Conservation (phyloP, 2,113 vertebrate genomes). For the Propithecus coquereli region DNA sequence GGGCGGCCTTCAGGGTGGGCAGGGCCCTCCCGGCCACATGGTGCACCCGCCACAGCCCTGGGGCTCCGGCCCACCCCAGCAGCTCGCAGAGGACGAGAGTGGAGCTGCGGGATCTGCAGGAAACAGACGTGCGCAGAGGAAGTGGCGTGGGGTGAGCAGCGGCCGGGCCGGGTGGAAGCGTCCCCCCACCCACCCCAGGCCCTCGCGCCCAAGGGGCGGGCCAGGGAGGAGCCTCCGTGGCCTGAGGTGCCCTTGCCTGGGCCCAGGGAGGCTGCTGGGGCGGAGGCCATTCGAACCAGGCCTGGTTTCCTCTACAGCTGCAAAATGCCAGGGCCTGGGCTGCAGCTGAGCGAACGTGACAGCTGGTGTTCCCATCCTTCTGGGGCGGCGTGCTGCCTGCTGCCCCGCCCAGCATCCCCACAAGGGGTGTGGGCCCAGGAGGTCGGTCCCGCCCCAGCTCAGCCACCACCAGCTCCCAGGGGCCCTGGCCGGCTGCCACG, state of each 20-base stretch:
- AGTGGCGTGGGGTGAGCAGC: background rate
- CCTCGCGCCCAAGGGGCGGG: fast-evolving
- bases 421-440: background rate
- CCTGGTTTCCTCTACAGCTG: background rate
- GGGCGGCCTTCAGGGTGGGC: background rate
- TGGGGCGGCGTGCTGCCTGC: fast-evolving
- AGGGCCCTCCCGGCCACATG: background rate
- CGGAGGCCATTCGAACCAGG: fast-evolving
- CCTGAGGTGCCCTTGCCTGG: background rate
- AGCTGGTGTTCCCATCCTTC: background rate
- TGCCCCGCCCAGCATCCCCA: fast-evolving
- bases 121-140: background rate
- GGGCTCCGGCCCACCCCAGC: background rate
- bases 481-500: background rate
- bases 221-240: background rate
- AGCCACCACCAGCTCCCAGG: background rate
- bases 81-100: fast-evolving
- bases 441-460: background rate
- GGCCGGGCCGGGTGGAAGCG: background rate
- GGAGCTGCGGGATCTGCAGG: background rate
- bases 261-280: background rate
- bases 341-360: background rate
- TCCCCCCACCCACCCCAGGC: background rate
- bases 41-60: background rate
- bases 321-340: background rate